A percentile compares a stretch with the other conserved stretches of the same genome.
phyloP scores from a whole-genome alignment of 2,113 vertebrate species.

The Gymnogyps californianus region DNA sequence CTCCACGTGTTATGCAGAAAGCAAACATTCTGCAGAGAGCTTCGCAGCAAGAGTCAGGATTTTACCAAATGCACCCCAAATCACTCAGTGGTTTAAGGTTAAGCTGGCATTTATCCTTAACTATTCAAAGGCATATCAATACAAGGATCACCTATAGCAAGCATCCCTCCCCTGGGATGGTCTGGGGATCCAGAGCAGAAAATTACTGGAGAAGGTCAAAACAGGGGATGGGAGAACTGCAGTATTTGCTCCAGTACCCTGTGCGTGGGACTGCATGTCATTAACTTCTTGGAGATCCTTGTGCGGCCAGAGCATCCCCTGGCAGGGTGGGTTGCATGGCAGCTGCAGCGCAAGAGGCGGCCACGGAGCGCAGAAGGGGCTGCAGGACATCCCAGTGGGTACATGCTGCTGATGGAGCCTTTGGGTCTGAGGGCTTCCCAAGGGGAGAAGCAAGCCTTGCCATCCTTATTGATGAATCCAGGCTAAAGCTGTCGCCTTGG shows the following conservation, averaged over 20 bases:
- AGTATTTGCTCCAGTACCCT: neutral
- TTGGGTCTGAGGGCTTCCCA: neutral
- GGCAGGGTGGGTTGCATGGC: neutral
- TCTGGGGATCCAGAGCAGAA: neutral
- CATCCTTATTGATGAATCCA: neutral
- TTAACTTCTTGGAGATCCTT: neutral
- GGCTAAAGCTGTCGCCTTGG: neutral
- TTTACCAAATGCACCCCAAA: neutral
- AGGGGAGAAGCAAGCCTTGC: neutral
- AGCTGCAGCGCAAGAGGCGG: neutral
- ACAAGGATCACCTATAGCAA: neutral
- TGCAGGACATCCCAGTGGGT: neutral
- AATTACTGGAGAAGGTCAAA: neutral
- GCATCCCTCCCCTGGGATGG: neutral
- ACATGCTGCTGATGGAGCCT: neutral
- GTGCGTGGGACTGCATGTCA: fast-evolving
- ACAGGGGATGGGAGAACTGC: neutral
- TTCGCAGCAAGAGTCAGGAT: neutral
- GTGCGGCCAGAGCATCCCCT: neutral
- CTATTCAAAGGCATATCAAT: neutral
- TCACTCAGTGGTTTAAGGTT: neutral
- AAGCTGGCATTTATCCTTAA: neutral
- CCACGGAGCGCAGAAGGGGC: fast-evolving
- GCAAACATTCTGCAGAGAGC: neutral
- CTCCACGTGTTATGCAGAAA: neutral